Percentiles rank a stretch among this genome's conserved stretches.
Conservation (phyloP, 1,140 invertebrate genomes). For the Parasteatoda tepidariorum region DNA sequence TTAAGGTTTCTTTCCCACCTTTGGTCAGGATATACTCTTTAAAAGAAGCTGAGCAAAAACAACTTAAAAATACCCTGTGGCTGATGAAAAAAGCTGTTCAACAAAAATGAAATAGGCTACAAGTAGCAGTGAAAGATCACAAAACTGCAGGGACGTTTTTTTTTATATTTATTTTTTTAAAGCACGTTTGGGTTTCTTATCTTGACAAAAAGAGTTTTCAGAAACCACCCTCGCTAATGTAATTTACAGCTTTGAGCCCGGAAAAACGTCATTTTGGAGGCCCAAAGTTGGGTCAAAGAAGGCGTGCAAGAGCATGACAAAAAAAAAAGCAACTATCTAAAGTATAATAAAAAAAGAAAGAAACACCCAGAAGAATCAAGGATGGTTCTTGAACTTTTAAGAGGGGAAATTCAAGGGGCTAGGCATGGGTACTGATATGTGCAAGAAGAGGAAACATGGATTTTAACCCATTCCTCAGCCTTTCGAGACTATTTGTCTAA, state of each 20-base stretch:
- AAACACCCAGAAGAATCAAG: slow-evolving; percentile 49
- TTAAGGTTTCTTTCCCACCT: background rate
- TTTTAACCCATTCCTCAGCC: background rate
- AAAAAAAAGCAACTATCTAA: background rate
- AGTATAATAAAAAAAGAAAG: background rate
- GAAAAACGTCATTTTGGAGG: slow-evolving; percentile 52
- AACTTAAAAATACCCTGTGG: slow-evolving; percentile 26
- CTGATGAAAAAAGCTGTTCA: slow-evolving; percentile 8
- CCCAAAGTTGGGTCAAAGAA: slow-evolving; percentile 36
- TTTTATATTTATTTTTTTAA: background rate
- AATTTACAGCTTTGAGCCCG: slow-evolving; percentile 54
- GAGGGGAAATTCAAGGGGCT: slow-evolving; percentile 13
- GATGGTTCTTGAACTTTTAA: slow-evolving; percentile 52
- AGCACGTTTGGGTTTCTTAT: slow-evolving; percentile 19
- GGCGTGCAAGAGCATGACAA: background rate
- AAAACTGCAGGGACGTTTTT: slow-evolving; percentile 28
- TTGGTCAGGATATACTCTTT: background rate
- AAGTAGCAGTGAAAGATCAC: background rate
- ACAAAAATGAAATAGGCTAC: slow-evolving; percentile 26
- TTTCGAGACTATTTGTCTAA: slow-evolving; percentile 27
- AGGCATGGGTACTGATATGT: slow-evolving; percentile 22
- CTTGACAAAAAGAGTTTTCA: slow-evolving; percentile 46
- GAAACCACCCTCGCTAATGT: slow-evolving; percentile 53
- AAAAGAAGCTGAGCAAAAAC: slow-evolving; percentile 4
- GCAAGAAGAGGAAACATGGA: slow-evolving; percentile 2